Conservation (phyloP, 2,888 invertebrate species). For the Cephus runcator region DNA sequence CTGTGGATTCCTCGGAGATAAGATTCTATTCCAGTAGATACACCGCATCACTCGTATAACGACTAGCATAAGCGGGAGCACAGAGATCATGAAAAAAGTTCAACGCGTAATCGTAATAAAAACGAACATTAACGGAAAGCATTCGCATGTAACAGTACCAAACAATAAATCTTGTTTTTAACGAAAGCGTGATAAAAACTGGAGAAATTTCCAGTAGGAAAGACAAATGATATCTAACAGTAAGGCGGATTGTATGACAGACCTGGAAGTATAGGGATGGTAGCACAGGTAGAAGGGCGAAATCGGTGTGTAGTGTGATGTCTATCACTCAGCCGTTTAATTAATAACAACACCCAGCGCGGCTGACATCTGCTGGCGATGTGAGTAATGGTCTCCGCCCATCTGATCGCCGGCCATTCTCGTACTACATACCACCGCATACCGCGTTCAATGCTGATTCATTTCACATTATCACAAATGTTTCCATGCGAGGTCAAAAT, state of each 20-base stretch:
- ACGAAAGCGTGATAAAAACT: constrained; percentile 38
- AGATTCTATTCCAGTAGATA: not conserved
- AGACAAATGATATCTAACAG: constrained; percentile 63
- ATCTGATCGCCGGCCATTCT: constrained; percentile 50
- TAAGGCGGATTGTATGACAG: constrained; percentile 46
- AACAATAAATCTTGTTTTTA: constrained; percentile 41
- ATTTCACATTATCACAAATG: constrained; percentile 52
- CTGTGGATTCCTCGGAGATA: not conserved
- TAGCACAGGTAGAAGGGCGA: constrained; percentile 2
- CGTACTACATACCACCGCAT: constrained; percentile 29
- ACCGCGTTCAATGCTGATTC: constrained; percentile 44
- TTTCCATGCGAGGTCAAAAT: constrained; percentile 17
- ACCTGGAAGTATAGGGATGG: constrained; percentile 19
- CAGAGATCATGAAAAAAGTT: not conserved
- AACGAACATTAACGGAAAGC: not conserved
- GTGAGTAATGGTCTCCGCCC: constrained; percentile 60
- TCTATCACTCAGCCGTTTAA: constrained; percentile 62
- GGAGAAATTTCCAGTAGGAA: constrained; percentile 53
- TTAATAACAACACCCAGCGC: constrained; percentile 60
- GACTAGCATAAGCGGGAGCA: not conserved
- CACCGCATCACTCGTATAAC: not conserved
- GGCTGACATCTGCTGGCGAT: constrained; percentile 57
- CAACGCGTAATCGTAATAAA: not conserved
- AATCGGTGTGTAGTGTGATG: constrained; percentile 43
- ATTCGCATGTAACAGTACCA: not conserved